phyloP scores from a whole-genome alignment of 2,113 vertebrate species.

The Spermophilus dauricus region DNA sequence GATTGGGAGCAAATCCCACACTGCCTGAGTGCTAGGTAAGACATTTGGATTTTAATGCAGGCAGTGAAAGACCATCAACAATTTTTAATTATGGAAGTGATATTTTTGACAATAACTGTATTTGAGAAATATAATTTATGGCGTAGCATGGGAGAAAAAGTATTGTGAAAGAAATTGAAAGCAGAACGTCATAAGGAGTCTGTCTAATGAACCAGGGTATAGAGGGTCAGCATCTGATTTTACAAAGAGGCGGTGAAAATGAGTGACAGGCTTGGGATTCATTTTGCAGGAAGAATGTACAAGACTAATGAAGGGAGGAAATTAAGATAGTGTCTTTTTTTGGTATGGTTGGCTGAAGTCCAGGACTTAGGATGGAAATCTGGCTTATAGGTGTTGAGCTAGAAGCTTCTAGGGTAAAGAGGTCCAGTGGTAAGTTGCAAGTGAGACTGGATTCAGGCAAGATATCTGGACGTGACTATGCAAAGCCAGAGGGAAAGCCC shows the following conservation, averaged over 20 bases:
- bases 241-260: background rate
- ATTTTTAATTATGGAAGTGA: slow-evolving; percentile 42
- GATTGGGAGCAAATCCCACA: background rate
- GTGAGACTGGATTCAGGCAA: background rate
- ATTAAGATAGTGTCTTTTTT: background rate
- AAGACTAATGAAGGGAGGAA: background rate
- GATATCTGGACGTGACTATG: background rate
- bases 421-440: too few species aligned
- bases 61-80: slow-evolving; percentile 18
- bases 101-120: background rate
- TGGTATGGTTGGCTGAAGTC: background rate
- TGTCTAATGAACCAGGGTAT: background rate
- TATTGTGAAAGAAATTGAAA: background rate
- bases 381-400: background rate
- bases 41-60: background rate
- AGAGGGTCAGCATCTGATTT: background rate
- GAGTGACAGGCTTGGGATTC: background rate
- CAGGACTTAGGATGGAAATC: background rate
- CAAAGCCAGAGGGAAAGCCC: background rate
- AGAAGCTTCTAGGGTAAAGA: background rate
- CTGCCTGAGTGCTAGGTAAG: background rate
- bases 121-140: slow-evolving; percentile 27
- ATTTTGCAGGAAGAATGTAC: background rate
- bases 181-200: background rate
- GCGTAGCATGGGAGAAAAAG: background rate